phyloP scores from a whole-genome alignment of 2,113 vertebrate species.

The Jacana jacana region DNA sequence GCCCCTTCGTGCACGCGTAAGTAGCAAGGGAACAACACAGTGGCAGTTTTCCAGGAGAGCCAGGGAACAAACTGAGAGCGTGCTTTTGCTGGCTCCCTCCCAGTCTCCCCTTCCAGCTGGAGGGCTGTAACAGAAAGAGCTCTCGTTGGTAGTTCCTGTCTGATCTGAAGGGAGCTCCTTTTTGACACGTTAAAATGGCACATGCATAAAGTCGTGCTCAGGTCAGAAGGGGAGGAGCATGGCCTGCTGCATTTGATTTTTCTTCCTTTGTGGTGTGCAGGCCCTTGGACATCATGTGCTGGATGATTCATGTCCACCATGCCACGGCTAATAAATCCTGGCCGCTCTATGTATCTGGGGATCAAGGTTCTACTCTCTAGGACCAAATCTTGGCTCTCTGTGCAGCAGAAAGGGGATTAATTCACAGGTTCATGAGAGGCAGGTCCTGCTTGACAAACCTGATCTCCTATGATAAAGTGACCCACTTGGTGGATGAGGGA shows the following conservation, averaged over 20 bases:
- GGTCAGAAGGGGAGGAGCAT: background rate
- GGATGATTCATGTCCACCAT: background rate
- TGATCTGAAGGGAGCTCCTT: background rate
- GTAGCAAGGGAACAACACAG: background rate
- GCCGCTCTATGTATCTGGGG: background rate
- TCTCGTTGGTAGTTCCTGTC: background rate
- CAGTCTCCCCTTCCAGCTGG: background rate
- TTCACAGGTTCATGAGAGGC: too few relatives aligned
- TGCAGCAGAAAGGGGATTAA: background rate
- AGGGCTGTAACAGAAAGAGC: background rate
- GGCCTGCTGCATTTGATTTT: background rate
- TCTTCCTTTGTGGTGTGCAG: background rate
- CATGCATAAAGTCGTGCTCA: fast-evolving
- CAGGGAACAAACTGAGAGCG: background rate
- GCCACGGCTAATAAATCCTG: background rate
- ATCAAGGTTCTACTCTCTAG: background rate
- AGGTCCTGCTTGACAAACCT: too few relatives aligned
- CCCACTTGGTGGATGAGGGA: too few relatives aligned
- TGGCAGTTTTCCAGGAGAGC: background rate
- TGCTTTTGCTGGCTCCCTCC: background rate
- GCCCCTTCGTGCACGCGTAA: constrained; percentile 54
- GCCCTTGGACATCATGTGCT: background rate
- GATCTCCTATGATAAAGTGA: too few relatives aligned
- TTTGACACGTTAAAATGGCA: background rate
- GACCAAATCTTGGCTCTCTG: background rate